Evolutionary conservation across 1,140 invertebrate species (phyloP).

Genomic region (Zaprionus ghesquierei): DNA sequence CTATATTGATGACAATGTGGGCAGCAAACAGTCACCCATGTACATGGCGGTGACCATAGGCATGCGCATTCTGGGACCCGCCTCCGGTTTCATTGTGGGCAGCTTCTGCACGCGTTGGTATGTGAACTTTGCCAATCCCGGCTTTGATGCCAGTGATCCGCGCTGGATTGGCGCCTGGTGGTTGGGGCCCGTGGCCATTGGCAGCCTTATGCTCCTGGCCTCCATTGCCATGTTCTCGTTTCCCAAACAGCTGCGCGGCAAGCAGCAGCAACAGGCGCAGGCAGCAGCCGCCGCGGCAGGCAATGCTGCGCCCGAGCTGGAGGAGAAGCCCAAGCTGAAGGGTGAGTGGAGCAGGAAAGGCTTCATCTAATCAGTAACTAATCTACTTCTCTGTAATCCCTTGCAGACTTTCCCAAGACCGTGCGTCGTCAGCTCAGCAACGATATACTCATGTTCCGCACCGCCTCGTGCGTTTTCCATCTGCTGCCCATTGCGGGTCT

Average conservation of each 20-base stretch:
- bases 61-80: constrained; percentile 94
- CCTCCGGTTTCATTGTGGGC: constrained; percentile 95
- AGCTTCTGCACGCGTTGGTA: constrained; percentile 94
- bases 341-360: constrained; percentile 23
- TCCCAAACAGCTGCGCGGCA: constrained; percentile 86
- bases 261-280: constrained; percentile 45
- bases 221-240: constrained; percentile 95
- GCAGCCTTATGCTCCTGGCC: constrained; percentile 89
- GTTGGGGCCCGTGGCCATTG: constrained; percentile 92
- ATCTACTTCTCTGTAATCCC: not conserved
- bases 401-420: constrained; percentile 92
- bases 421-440: constrained; percentile 93
- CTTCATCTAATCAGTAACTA: not conserved
- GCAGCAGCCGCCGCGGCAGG: constrained; percentile 8
- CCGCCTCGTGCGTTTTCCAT: constrained; percentile 93
- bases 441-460: constrained; percentile 94
- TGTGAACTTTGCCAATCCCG: constrained; percentile 90
- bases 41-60: constrained; percentile 97
- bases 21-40: constrained; percentile 94
- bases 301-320: constrained; percentile 36
- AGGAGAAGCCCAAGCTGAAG: constrained; percentile 75
- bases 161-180: constrained; percentile 97
- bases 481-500: constrained; percentile 94
- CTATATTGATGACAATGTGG: constrained; percentile 97
- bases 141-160: constrained; percentile 91